Evolutionary conservation across 2,113 vertebrate species (phyloP).

Genomic region (Lophius piscatorius): DNA sequence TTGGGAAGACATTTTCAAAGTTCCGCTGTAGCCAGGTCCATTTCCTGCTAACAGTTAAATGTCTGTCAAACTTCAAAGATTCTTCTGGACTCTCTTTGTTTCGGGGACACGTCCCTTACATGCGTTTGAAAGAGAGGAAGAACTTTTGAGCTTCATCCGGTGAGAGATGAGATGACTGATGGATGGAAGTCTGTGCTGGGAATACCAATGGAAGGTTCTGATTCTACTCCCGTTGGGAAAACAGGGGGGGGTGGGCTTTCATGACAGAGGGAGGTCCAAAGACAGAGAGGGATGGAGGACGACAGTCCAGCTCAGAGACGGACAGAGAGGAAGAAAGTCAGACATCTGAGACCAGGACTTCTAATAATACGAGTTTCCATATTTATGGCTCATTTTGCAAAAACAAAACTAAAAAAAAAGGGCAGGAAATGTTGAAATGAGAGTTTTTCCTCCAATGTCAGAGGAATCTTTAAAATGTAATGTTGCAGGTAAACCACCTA

Average conservation of each 20-base stretch:
- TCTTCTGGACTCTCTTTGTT: conserved; percentile 70
- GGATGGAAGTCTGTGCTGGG: conserved; percentile 72
- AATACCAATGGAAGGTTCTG: conserved; percentile 72
- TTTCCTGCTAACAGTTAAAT: conserved; percentile 58
- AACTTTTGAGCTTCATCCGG: conserved; percentile 58
- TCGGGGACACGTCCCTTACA: conserved; percentile 61
- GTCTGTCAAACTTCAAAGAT: conserved; percentile 64
- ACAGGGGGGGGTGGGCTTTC: conserved; percentile 55
- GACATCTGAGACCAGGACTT: no score
- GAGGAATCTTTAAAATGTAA: no score
- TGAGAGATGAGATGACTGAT: conserved; percentile 70
- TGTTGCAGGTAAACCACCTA: no score
- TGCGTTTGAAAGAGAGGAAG: conserved; percentile 61
- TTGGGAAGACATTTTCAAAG: conserved; percentile 55
- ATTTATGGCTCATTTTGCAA: no score
- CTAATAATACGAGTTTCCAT: no score
- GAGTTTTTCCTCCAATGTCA: no score
- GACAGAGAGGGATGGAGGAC: background rate
- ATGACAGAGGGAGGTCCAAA: conserved; percentile 43
- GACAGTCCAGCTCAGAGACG: background rate
- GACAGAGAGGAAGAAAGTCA: conserved; percentile 14
- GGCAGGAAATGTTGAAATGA: no score
- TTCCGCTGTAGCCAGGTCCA: conserved; percentile 42
- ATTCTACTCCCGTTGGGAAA: conserved; percentile 66
- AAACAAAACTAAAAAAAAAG: no score